Base-by-base conservation (phyloP, 2,113 vertebrate species). In the Glaucomys volans region DNA sequence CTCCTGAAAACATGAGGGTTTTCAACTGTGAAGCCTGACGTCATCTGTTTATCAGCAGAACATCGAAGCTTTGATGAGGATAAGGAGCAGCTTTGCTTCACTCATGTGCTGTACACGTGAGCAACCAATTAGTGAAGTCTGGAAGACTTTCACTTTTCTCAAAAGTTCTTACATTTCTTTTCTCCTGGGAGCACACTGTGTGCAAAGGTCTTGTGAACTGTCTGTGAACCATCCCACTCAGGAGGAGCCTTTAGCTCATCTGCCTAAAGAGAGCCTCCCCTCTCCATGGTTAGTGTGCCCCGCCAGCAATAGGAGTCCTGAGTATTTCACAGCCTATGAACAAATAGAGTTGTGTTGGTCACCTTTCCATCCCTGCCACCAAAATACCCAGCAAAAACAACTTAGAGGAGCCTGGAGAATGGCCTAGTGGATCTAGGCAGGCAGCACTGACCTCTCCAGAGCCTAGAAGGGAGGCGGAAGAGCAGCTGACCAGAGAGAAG, bases 1-100 rank as follows among this genome's bases (percentile, higher is more conserved):
- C 4, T 72, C 91, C 89, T 91, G 86, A 90, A 97, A 95, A 90
- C 89, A 71, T 9, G 12, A 90, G 57, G 75, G 17, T 40, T 95
- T 87, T 89, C 69, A 93, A 32, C 90, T 77, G 2, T 62, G 59
- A 82, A 81, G 71, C 5, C 30, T 67, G 50, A 14, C n/a, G 37
- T 92, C 26, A 35, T 1, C 44, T 64, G 22, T 72, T 85, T 77
- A 59, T 85, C 66, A 69, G 16, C 24, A 75, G 57, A 82, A 35
- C 17, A 59, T 72, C 16, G 82, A 52, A 85, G 16, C 1, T 93
- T 89, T 95, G 57, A 52, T 62, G 64, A 81, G 40, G 91, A 77
- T 26, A 90, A 89, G 9, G 4, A 64, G 54, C 75, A 54, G 1
- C 11, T 54, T 76, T 40, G 77, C 16, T 87, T 95, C 94, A 71